These are phyloP conservation scores for Sinotaia quadrata DNA, from an alignment of 2,888 invertebrate genomes.

Conservation along the genomic window DNA sequence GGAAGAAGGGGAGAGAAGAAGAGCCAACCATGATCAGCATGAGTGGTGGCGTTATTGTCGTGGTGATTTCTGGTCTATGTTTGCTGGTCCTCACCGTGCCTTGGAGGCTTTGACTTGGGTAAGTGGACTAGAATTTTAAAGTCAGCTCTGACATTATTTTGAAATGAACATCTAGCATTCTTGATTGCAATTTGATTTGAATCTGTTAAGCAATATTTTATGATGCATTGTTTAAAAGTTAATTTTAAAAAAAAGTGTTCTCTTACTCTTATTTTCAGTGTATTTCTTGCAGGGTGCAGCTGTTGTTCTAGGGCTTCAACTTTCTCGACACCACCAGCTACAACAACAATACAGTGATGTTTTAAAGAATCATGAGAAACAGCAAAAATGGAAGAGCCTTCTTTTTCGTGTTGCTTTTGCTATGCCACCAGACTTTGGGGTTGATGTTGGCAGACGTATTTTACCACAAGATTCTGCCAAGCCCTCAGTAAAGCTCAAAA, in stretches of 20 bases:
- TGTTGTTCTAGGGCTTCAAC: slow-evolving; percentile 25
- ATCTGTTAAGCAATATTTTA: no score
- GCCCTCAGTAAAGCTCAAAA: background rate
- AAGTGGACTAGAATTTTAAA: no score
- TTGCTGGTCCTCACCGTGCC: slow-evolving; percentile 37
- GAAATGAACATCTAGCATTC: no score
- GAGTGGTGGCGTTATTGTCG: slow-evolving; percentile 31
- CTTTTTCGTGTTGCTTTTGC: slow-evolving; percentile 41
- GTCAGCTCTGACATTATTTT: no score
- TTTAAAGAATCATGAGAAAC: slow-evolving; percentile 7
- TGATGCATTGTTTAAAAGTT: no score
- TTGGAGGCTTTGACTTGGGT: slow-evolving; percentile 56
- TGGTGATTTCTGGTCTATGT: slow-evolving; percentile 44
- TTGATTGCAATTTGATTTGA: no score
- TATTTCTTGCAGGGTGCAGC: slow-evolving; percentile 14
- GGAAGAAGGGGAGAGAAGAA: slow-evolving; percentile 17
- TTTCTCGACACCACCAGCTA: slow-evolving; percentile 16
- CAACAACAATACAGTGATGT: slow-evolving; percentile 17
- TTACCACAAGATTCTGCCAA: background rate
- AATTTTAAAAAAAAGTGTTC: no score
- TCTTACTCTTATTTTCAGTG: no score
- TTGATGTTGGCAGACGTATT: background rate
- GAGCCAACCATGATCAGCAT: slow-evolving; percentile 32
- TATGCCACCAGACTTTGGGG: slow-evolving; percentile 19
- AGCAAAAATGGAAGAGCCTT: slow-evolving; percentile 26